phyloP scores from a whole-genome alignment of 2,113 vertebrate genomes.

The Speoplatyrhinus poulsoni region DNA sequence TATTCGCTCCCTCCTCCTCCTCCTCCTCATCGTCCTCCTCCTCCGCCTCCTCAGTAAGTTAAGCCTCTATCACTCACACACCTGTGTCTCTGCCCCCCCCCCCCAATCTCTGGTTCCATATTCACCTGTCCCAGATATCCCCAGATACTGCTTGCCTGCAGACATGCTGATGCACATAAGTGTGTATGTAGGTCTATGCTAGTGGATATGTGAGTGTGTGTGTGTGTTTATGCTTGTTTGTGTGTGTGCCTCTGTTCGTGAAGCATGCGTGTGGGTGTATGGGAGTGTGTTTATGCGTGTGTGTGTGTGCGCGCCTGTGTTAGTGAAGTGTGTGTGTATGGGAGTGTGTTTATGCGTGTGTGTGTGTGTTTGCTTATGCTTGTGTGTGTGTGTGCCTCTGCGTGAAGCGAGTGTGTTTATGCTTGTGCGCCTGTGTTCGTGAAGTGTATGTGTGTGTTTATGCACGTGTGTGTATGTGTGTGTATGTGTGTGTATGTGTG shows the following conservation, averaged over 20 bases:
- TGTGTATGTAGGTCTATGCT: background rate
- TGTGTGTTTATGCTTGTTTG: background rate
- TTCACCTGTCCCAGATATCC: constrained; percentile 53
- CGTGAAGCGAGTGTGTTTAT: too few relatives aligned
- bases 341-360: background rate
- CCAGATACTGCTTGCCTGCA: constrained; percentile 1
- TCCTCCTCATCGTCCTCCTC: constrained; percentile 17
- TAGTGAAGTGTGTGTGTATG: background rate
- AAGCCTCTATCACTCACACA: constrained; percentile 25
- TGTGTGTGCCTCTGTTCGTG: background rate
- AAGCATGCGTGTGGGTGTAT: too few relatives aligned
- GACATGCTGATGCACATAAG: background rate
- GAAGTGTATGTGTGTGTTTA: background rate
- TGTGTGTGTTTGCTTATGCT: background rate
- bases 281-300: too few relatives aligned
- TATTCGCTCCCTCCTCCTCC: constrained; percentile 19
- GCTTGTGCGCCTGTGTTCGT: background rate
- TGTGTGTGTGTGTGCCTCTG: background rate
- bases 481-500: too few relatives aligned
- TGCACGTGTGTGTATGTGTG: too few relatives aligned
- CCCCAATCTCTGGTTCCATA: constrained; percentile 22
- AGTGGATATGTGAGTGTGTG: background rate
- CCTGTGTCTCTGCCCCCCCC: constrained; percentile 37
- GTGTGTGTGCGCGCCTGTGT: too few relatives aligned
- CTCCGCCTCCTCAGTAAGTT: constrained; percentile 27